Evolutionary conservation across 2,113 vertebrate genomes (phyloP).

Genomic region (Echinops telfairi): DNA sequence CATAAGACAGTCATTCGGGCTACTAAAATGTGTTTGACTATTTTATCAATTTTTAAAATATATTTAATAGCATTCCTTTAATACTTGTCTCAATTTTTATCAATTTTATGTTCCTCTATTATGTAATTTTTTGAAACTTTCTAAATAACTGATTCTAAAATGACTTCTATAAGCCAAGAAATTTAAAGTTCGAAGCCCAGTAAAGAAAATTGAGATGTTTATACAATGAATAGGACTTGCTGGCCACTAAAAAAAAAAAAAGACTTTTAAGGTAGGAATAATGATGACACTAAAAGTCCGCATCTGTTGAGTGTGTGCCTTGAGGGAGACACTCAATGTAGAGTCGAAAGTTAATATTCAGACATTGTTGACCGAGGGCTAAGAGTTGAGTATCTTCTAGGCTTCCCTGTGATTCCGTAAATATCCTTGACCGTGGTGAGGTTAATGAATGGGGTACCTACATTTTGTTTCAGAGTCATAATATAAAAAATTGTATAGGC

Average conservation of each 20-base stretch:
- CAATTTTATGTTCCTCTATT: background rate
- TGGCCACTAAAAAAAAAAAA: background rate
- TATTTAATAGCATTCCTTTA: too few relatives aligned
- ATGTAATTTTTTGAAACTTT: background rate
- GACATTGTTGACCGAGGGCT: background rate
- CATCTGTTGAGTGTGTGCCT: background rate
- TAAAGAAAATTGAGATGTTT: conserved; percentile 74
- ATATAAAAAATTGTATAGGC: background rate
- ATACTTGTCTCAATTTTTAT: conserved; percentile 61
- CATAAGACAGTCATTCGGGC: conserved; percentile 52
- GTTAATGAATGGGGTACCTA: background rate
- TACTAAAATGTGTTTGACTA: conserved; percentile 66
- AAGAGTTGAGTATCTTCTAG: background rate
- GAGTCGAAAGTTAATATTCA: background rate
- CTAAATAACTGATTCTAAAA: conserved; percentile 73
- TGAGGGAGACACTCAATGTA: background rate
- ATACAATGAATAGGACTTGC: background rate
- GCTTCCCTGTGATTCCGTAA: background rate
- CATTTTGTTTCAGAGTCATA: conserved; percentile 45
- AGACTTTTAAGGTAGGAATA: background rate
- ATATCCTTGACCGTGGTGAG: background rate
- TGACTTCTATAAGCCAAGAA: conserved; percentile 69
- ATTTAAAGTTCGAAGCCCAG: conserved; percentile 1
- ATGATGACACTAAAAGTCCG: background rate
- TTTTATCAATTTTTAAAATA: too few relatives aligned